Percentiles rank a stretch among this genome's conserved stretches.
Conservation (phyloP, 2,888 invertebrate species). For the Sturmia bella region DNA sequence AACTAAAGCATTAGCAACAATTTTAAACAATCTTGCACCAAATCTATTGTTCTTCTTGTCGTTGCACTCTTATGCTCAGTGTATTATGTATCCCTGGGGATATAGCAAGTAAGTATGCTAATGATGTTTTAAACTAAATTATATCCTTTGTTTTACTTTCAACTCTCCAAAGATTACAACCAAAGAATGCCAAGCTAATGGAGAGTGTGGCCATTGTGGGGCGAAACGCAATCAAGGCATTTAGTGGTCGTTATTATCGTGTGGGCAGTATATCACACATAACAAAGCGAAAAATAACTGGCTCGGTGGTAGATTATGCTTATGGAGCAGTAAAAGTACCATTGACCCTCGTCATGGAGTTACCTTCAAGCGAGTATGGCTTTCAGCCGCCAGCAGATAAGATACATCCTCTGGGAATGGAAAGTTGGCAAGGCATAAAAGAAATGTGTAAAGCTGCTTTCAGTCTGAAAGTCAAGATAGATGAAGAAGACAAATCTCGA, state of each 20-base stretch:
- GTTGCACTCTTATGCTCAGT: conserved; percentile 80
- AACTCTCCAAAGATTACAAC: conserved; percentile 74
- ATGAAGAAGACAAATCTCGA: conserved; percentile 8
- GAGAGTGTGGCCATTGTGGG: conserved; percentile 79
- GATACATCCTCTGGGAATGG: conserved; percentile 78
- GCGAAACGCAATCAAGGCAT: conserved; percentile 77
- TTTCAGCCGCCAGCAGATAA: conserved; percentile 79
- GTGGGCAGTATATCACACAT: conserved; percentile 79
- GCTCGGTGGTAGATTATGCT: conserved; percentile 81
- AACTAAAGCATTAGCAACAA: conserved; percentile 78
- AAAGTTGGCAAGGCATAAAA: conserved; percentile 81
- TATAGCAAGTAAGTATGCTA: conserved; percentile 75
- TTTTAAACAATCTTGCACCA: conserved; percentile 76
- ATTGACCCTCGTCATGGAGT: conserved; percentile 80
- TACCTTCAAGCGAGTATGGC: conserved; percentile 79
- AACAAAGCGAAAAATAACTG: conserved; percentile 77
- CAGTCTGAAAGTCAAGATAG: conserved; percentile 69
- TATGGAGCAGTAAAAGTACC: conserved; percentile 79
- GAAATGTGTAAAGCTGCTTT: conserved; percentile 80
- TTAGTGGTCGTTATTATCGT: conserved; percentile 79
- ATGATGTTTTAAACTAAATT: conserved; percentile 9
- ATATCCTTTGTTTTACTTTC: conserved; percentile 26
- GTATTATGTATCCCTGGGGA: conserved; percentile 81
- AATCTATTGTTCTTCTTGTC: conserved; percentile 79
- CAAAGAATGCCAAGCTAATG: conserved; percentile 74